These are phyloP conservation scores for Ephialtes manifestator DNA, from an alignment of 2,888 invertebrate genomes.

Conservation along the genomic window DNA sequence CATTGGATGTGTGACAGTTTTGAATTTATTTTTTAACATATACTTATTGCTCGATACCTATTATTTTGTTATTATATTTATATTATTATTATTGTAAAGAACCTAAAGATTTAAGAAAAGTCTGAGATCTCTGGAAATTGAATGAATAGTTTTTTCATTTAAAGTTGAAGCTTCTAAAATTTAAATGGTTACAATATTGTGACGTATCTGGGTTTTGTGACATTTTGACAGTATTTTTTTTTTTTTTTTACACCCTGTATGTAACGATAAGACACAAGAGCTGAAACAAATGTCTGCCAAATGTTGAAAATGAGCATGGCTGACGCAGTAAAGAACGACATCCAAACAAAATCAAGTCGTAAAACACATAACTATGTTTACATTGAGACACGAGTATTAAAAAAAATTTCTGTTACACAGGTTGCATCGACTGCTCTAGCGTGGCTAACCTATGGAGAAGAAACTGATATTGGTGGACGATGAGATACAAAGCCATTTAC, in stretches of 20 bases:
- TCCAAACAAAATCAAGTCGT: conserved; percentile 15
- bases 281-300: neutral
- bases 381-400: neutral
- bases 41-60: neutral
- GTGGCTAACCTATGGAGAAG: neutral
- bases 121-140: no score
- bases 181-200: no score
- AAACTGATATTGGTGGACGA: neutral
- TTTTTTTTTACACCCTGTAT: neutral
- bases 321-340: neutral
- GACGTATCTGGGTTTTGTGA: no score
- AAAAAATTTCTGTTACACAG: conserved; percentile 2
- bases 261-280: neutral
- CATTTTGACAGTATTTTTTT: neutral
- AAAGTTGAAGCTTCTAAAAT: no score
- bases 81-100: no score
- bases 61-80: no score
- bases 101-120: no score
- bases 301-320: neutral
- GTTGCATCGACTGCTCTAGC: neutral
- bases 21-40: neutral
- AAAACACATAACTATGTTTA: neutral
- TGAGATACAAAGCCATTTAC: neutral
- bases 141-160: no score
- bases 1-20: neutral